A percentile compares a stretch with the other conserved stretches of the same genome.
Evolutionary conservation across 2,888 invertebrate genomes (phyloP).

Genomic region (Cosmopolites sordidus): DNA sequence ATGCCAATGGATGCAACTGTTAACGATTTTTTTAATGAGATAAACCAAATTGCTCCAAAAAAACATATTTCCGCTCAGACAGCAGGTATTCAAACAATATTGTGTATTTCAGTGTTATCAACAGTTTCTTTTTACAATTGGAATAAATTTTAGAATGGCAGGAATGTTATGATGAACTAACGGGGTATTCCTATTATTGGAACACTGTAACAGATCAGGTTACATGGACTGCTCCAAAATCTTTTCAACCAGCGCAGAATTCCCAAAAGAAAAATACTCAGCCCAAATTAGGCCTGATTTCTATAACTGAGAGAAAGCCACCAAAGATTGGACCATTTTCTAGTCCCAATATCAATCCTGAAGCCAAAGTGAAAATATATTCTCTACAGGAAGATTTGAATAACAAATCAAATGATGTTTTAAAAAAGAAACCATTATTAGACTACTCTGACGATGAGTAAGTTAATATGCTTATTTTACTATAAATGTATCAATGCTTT

Average conservation of each 20-base stretch:
- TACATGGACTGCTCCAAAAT: conserved; percentile 59
- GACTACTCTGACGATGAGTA: conserved; percentile 39
- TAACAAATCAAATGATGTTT: neutral
- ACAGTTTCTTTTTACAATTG: neutral
- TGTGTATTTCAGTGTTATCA: neutral
- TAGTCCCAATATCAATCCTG: conserved; percentile 23
- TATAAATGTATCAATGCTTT: too few relatives aligned
- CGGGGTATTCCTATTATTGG: conserved; percentile 64
- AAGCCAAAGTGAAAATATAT: conserved; percentile 29
- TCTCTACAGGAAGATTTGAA: conserved; percentile 28
- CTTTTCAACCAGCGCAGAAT: conserved; percentile 40
- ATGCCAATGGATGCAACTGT: conserved; percentile 43
- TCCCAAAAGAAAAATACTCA: conserved; percentile 6
- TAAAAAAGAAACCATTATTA: neutral
- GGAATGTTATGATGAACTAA: conserved; percentile 58
- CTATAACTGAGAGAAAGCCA: conserved; percentile 23
- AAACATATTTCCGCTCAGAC: conserved; percentile 13
- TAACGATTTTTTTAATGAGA: conserved; percentile 47
- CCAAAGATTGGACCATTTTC: conserved; percentile 37
- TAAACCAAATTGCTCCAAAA: conserved; percentile 44
- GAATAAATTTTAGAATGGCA: conserved; percentile 50
- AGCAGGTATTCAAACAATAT: conserved; percentile 5
- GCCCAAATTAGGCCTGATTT: conserved; percentile 13
- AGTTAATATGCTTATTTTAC: conserved; percentile 18
- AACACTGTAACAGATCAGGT: conserved; percentile 60